Percentiles rank a stretch among this genome's conserved stretches.
Conservation (phyloP, 2,888 invertebrate genomes). For the Mechanitis mazaeus region DNA sequence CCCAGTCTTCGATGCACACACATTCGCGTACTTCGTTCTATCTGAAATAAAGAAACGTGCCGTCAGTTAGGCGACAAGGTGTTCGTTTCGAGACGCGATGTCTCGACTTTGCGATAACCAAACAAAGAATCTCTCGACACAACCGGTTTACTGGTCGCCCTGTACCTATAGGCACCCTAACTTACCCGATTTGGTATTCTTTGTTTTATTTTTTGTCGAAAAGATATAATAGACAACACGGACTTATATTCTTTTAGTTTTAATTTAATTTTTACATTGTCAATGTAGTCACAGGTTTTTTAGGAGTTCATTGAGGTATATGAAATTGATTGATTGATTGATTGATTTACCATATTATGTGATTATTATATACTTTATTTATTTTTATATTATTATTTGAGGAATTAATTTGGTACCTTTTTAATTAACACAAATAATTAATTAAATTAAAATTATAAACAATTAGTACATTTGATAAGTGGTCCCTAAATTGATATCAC, state of each 20-base stretch:
- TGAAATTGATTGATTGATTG: too few relatives aligned
- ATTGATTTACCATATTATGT: too few relatives aligned
- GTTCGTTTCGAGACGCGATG: slow-evolving; percentile 42
- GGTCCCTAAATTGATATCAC: too few relatives aligned
- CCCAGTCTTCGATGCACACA: slow-evolving; percentile 48
- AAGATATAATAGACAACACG: slow-evolving; percentile 32
- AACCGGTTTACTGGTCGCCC: slow-evolving; percentile 63
- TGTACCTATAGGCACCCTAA: slow-evolving; percentile 63
- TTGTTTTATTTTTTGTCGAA: slow-evolving; percentile 59
- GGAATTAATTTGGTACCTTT: too few relatives aligned
- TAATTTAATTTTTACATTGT: too few relatives aligned
- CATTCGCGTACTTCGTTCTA: slow-evolving; percentile 49
- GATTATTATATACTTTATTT: too few relatives aligned
- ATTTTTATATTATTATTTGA: too few relatives aligned
- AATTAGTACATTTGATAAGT: too few relatives aligned
- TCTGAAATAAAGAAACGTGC: slow-evolving; percentile 51
- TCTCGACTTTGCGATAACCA: slow-evolving; percentile 51
- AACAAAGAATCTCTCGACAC: slow-evolving; percentile 58
- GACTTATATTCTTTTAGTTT: background rate
- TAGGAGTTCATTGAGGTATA: background rate
- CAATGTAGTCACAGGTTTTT: background rate
- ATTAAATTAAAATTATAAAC: too few relatives aligned
- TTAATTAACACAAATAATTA: too few relatives aligned
- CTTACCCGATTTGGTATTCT: slow-evolving; percentile 60
- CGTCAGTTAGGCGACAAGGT: slow-evolving; percentile 43